These are phyloP conservation scores for Drosophila sproati DNA, from an alignment of 1,140 invertebrate genomes.

Conservation along the genomic window DNA sequence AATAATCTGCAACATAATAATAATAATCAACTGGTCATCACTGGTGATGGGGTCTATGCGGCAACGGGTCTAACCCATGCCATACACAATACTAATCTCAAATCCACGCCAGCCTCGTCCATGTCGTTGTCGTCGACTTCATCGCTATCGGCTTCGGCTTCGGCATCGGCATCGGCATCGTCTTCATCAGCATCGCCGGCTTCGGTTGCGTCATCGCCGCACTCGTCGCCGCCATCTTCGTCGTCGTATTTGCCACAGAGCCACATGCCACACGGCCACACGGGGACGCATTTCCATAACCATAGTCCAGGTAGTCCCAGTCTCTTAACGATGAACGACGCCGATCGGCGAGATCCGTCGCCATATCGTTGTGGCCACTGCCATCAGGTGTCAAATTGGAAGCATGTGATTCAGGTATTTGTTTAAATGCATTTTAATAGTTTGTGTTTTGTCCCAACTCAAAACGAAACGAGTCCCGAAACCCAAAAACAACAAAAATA, in stretches of 20 bases:
- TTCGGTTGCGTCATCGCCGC: slow-evolving; percentile 46
- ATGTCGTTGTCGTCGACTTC: slow-evolving; percentile 37
- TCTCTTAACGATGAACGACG: slow-evolving; percentile 73
- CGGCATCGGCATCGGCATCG: slow-evolving; percentile 48
- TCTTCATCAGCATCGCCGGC: slow-evolving; percentile 53
- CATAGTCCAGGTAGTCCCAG: slow-evolving; percentile 78
- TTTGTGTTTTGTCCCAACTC: slow-evolving; percentile 78
- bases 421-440: slow-evolving; percentile 65
- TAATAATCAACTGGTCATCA: slow-evolving; percentile 44
- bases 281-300: slow-evolving; percentile 60
- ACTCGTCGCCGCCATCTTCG: slow-evolving; percentile 44
- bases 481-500: slow-evolving; percentile 9
- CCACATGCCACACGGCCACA: slow-evolving; percentile 27
- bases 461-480: slow-evolving; percentile 48
- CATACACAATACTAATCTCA: slow-evolving; percentile 60
- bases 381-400: slow-evolving; percentile 91
- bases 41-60: slow-evolving; percentile 64
- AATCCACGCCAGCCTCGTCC: slow-evolving; percentile 53
- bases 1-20: slow-evolving; percentile 4
- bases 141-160: slow-evolving; percentile 1
- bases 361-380: slow-evolving; percentile 91
- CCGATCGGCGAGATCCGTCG: slow-evolving; percentile 84
- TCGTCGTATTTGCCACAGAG: slow-evolving; percentile 37
- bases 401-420: slow-evolving; percentile 91
- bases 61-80: slow-evolving; percentile 58